These are phyloP conservation scores for Rhingia campestris DNA, from an alignment of 2,888 invertebrate species.

Conservation along the genomic window DNA sequence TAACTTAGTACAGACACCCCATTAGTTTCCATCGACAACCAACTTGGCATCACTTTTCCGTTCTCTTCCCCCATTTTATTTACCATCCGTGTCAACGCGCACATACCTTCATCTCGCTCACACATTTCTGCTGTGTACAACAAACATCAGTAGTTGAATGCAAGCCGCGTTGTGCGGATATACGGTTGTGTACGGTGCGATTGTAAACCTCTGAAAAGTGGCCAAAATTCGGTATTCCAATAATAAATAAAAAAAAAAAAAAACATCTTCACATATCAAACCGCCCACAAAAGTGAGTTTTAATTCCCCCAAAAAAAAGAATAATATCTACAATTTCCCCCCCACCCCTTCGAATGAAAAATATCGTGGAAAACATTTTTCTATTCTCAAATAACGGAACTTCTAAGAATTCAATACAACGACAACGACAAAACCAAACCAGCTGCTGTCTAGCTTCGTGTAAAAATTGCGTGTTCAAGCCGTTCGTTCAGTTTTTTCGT, in stretches of 20 bases:
- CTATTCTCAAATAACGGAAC: slow-evolving; percentile 21
- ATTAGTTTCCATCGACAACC: background rate
- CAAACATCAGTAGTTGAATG: slow-evolving; percentile 27
- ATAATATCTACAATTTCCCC: background rate
- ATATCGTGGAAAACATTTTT: slow-evolving; percentile 31
- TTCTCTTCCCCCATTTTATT: background rate
- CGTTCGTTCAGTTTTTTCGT: slow-evolving; percentile 37
- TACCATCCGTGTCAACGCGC: slow-evolving; percentile 2
- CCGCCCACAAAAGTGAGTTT: slow-evolving; percentile 17
- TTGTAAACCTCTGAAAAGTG: background rate
- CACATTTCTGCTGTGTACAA: background rate
- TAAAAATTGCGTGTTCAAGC: slow-evolving; percentile 18
- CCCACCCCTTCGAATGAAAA: background rate
- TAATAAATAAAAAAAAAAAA: slow-evolving; percentile 12
- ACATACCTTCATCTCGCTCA: slow-evolving; percentile 19
- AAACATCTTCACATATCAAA: slow-evolving; percentile 1
- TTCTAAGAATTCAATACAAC: slow-evolving; percentile 1
- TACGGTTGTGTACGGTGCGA: slow-evolving; percentile 4
- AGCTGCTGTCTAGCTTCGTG: slow-evolving; percentile 43
- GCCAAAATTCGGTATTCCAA: background rate
- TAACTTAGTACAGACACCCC: background rate
- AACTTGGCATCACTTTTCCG: background rate
- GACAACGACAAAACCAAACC: slow-evolving; percentile 52
- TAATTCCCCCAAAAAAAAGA: background rate
- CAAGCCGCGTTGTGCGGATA: slow-evolving; percentile 42